Conservation (phyloP, 2,113 vertebrate species). For the human region DNA sequence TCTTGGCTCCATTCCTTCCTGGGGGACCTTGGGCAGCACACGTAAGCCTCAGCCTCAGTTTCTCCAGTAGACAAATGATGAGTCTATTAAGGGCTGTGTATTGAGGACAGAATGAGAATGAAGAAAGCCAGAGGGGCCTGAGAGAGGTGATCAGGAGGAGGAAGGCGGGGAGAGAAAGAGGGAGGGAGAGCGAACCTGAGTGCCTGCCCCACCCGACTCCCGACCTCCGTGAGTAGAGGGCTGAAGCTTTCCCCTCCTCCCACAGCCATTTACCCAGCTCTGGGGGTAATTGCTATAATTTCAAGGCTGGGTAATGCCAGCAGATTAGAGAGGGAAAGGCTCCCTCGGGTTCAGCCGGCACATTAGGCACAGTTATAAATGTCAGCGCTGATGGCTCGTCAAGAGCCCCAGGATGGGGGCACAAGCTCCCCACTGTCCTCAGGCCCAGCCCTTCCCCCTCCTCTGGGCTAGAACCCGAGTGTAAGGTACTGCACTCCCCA, state of each 20-base stretch:
- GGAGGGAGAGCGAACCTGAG: no score
- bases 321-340: slow-evolving; percentile 13
- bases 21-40: background rate
- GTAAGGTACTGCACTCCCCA: background rate
- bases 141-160: no score
- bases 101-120: background rate
- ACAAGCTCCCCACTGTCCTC: background rate
- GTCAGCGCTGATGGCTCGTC: slow-evolving; percentile 10
- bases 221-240: background rate
- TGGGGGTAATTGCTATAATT: slow-evolving; percentile 17
- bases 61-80: background rate
- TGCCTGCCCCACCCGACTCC: background rate
- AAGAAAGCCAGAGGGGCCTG: background rate
- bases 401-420: background rate
- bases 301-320: slow-evolving; percentile 47
- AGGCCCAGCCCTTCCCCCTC: background rate
- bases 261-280: slow-evolving; percentile 2
- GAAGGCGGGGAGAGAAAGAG: background rate
- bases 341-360: slow-evolving; percentile 20
- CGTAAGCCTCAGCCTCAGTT: background rate
- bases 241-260: background rate
- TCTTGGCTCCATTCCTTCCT: background rate
- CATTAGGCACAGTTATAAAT: slow-evolving; percentile 22
- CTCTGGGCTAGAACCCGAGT: background rate
- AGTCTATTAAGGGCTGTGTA: no score